A percentile compares a stretch with the other conserved stretches of the same genome.
Evolutionary conservation across 2,113 vertebrate genomes (phyloP).

Genomic region (Acanthochromis polyacanthus): DNA sequence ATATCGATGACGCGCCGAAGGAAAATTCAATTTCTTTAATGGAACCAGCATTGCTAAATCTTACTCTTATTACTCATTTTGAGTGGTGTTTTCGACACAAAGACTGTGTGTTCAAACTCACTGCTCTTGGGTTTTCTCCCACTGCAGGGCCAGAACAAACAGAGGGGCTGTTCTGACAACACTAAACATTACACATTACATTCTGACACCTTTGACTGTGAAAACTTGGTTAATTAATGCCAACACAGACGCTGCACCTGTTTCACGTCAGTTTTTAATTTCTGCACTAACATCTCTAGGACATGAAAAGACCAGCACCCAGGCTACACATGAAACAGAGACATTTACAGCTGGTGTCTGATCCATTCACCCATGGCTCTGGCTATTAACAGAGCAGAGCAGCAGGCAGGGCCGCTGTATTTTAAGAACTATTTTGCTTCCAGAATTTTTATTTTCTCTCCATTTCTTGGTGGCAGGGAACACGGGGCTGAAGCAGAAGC

Average conservation of each 20-base stretch:
- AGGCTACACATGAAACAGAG: constrained; percentile 8
- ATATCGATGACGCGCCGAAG: constrained; percentile 31
- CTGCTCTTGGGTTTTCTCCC: constrained; percentile 18
- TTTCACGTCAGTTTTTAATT: neutral
- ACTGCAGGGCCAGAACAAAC: constrained; percentile 35
- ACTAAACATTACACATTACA: constrained; percentile 26
- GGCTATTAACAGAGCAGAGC: constrained; percentile 38
- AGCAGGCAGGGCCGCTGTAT: constrained; percentile 20
- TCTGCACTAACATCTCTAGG: neutral
- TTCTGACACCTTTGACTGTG: constrained; percentile 1
- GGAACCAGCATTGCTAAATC: constrained; percentile 39
- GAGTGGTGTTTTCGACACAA: constrained; percentile 20
- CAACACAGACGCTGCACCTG: neutral
- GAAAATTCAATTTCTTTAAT: constrained; percentile 62
- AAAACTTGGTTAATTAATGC: constrained; percentile 13
- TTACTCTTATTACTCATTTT: constrained; percentile 45
- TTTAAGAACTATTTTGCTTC: constrained; percentile 4
- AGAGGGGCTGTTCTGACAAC: constrained; percentile 6
- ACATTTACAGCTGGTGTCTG: constrained; percentile 38
- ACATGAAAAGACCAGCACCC: constrained; percentile 4
- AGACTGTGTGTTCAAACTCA: constrained; percentile 19
- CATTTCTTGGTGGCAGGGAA: constrained; percentile 9
- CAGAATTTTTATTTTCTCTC: constrained; percentile 17
- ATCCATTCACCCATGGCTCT: constrained; percentile 9
- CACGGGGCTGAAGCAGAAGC: constrained; percentile 31